These are phyloP conservation scores for Coluber constrictor DNA, from an alignment of 2,797 vertebrate species.

Conservation along the genomic window DNA sequence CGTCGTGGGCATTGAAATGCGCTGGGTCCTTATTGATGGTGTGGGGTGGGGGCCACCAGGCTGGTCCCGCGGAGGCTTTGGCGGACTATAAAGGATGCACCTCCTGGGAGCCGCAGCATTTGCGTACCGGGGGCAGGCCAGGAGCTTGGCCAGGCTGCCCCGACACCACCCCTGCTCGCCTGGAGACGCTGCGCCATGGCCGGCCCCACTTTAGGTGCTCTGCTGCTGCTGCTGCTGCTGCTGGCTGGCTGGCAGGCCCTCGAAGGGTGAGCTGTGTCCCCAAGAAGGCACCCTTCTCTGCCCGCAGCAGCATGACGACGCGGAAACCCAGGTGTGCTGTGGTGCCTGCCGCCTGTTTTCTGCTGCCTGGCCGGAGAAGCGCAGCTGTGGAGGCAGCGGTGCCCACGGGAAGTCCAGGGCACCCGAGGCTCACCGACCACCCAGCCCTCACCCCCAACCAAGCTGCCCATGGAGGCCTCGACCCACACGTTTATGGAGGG, in stretches of 20 bases:
- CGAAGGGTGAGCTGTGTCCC: not conserved
- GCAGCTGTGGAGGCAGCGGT: not conserved
- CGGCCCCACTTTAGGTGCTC: not conserved
- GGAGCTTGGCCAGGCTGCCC: not conserved
- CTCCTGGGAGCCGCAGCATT: rapidly evolving
- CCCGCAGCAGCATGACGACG: rapidly evolving
- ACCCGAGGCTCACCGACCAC: not conserved
- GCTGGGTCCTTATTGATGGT: too few relatives aligned
- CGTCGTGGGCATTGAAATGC: too few relatives aligned
- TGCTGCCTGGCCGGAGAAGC: not conserved
- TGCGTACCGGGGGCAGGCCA: too few relatives aligned
- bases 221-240: not conserved
- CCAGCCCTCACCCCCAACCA: not conserved
- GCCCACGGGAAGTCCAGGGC: not conserved
- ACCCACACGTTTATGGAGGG: too few relatives aligned
- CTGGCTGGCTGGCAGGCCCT: too few relatives aligned
- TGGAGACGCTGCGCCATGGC: not conserved
- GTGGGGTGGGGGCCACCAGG: not conserved
- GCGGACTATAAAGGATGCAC: not conserved
- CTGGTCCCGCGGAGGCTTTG: not conserved
- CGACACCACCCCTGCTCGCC: not conserved
- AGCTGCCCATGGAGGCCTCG: not conserved
- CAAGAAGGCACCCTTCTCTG: not conserved
- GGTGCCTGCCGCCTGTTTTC: not conserved
- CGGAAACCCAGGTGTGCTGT: not conserved